Evolutionary conservation across 2,797 vertebrate genomes (phyloP), one percentile per base, ranked within the genome.

Genomic region (Sorex maritimensis): DNA sequence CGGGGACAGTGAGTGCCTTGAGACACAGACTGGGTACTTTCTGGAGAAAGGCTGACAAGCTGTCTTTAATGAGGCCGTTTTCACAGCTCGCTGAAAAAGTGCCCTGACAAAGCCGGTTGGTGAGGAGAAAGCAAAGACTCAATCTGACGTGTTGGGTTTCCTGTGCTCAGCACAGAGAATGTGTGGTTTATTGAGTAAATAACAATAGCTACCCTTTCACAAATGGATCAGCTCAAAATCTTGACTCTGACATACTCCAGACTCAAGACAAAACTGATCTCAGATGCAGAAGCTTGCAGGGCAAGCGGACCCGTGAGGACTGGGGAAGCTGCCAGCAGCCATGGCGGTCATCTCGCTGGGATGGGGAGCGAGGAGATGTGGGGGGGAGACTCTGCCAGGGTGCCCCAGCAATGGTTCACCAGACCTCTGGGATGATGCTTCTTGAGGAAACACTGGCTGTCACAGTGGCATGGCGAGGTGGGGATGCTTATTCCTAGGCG

Each of bases 41-140:
- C 93, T 92, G 94, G n/a, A 49, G 28, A 92, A 90, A 92, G 78
- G n/a, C 77, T 92, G 85, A 93, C 81, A 94, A 74, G 49, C 24
- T 90, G 30, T 91, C 74, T 55, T 5, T 2, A 86, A 92, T 58
- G 91, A 95, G 41, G 26, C 46, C 2, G 12, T 63, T 83, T 89
- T 44, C 72, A 81, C 71, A 41, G 8, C 63, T 81, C 34, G 12
- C 86, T 91, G 19, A 73, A 95, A 89, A 28, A 1, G 46, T 78
- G 90, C 80, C 34, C 6, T 23, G 5, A 34, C 41, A 30, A 44
- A 67, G 81, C 41, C 38, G 9, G 65, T 91, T 73, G 65, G 23
- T 26, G 28, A 82, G n/a, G 1, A 78, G 26, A 46, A 69, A 71
- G 65, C 41, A 26, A 65, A 79, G 55, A 0, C 74, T 68, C n/a